phyloP scores from a whole-genome alignment of 2,888 invertebrate species.

The Sinodicranocentrus sp. region DNA sequence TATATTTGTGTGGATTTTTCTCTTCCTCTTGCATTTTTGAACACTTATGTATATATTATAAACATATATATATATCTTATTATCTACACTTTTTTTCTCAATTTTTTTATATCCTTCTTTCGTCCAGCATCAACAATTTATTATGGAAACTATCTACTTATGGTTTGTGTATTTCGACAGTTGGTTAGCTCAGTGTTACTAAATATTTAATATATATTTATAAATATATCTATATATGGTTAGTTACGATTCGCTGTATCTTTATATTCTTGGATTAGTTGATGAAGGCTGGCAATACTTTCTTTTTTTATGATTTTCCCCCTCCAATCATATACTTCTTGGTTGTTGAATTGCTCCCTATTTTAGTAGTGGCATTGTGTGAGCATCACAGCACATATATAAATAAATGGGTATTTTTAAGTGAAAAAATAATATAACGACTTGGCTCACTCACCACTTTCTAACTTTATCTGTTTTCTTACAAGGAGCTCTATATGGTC shows the following conservation, averaged over 20 bases:
- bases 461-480: background rate
- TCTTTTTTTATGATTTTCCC: constrained; percentile 3
- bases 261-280: constrained; percentile 18
- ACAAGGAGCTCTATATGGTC: background rate
- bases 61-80: background rate
- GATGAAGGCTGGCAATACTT: constrained; percentile 21
- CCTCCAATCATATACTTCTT: background rate
- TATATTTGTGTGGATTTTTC: constrained; percentile 34
- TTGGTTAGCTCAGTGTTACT: too few species aligned
- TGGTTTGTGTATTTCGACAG: too few species aligned
- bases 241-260: constrained; percentile 8
- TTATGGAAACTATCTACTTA: too few species aligned
- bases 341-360: background rate
- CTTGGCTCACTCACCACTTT: background rate
- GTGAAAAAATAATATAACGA: background rate
- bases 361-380: background rate
- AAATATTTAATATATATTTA: too few species aligned
- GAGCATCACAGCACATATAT: constrained; percentile 6
- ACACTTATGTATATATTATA: constrained; percentile 6
- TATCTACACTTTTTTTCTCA: background rate
- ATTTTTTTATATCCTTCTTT: background rate
- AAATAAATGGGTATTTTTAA: too few species aligned
- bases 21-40: constrained; percentile 36
- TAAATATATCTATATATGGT: background rate
- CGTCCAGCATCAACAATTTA: too few species aligned